Base-by-base conservation (phyloP, 2,888 invertebrate genomes). In the Chromoteleia sp. region DNA sequence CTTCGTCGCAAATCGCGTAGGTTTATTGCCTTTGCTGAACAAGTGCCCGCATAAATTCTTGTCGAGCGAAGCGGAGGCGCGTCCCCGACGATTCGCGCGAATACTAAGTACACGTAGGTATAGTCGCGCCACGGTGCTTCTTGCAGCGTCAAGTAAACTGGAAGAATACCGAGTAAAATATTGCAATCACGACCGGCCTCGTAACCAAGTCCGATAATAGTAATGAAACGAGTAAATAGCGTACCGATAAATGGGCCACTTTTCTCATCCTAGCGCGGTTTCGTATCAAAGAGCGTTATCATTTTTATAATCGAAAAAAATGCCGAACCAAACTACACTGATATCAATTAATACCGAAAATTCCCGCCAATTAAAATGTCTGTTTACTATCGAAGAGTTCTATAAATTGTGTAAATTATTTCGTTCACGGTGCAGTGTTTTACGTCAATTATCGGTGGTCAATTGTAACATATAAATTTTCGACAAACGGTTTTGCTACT, bases 31-130 rank as follows among this genome's bases (percentile, higher is more conserved):
- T 58, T 63, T 39, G 48, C 45, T 48, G 76, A 73, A 78, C 75
- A 77, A 77, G 81, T 83, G 84, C 85, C 84, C 85, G 85, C 85
- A 85, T 86, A 86, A 86, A 86, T 86, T 84, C 78, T 84, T 78
- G 52, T 30, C 63, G 59, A 59, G 54, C 63, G 67, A 71, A 74
- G 79, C 78, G 68, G 61, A 65, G 65, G 65, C 61, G 74, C 81
- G 78, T 81, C 81, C 39, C 50, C 84, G 78, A 84, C 84, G 85
- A 77, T 74, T 74, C 80, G 56, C 82, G 81, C 78, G 83, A 84
- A 84, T 83, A 83, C 80, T 84, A 83, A 84, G 74, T 83, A 84
- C 83, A 71, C 67, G 84, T 77, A 77, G 59, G 48, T 58, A 74
- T 65, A 5, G 61, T 82, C 39, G 61, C 68, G 68, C 67, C 48